These are phyloP conservation scores for Endomychus coccineus DNA, from an alignment of 2,888 invertebrate species.

Conservation along the genomic window DNA sequence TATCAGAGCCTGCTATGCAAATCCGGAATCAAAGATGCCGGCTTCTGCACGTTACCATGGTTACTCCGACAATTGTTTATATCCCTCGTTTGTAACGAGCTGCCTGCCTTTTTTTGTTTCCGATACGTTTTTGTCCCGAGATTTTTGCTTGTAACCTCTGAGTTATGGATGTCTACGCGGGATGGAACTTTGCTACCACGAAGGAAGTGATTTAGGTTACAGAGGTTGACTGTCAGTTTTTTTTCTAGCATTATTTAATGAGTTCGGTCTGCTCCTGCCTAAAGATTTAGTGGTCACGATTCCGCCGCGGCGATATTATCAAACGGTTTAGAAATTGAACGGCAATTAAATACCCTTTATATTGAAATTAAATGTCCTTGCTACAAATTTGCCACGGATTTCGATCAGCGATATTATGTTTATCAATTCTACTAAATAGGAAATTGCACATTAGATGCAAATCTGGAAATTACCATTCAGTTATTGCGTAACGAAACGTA, in stretches of 20 bases:
- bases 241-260: conserved; percentile 36
- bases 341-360: conserved; percentile 24
- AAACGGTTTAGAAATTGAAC: conserved; percentile 22
- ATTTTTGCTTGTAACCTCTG: conserved; percentile 40
- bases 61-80: conserved; percentile 41
- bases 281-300: conserved; percentile 33
- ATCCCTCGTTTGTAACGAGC: conserved; percentile 42
- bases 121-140: conserved; percentile 37
- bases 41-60: conserved; percentile 37
- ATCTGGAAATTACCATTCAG: no score
- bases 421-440: no score
- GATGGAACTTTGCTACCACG: conserved; percentile 29
- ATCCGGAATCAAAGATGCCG: conserved; percentile 42
- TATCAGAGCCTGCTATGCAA: conserved; percentile 44
- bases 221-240: conserved; percentile 32
- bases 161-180: conserved; percentile 37
- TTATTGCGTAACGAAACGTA: no score
- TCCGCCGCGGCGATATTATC: conserved; percentile 24
- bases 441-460: no score
- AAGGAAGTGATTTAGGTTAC: conserved; percentile 38
- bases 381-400: conserved; percentile 17
- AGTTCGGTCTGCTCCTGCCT: conserved; percentile 21
- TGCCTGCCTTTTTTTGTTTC: conserved; percentile 36
- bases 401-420: no score
- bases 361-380: conserved; percentile 13